phyloP scores from a whole-genome alignment of 1,140 invertebrate species.

The Trachymyrmex cornetzi region DNA sequence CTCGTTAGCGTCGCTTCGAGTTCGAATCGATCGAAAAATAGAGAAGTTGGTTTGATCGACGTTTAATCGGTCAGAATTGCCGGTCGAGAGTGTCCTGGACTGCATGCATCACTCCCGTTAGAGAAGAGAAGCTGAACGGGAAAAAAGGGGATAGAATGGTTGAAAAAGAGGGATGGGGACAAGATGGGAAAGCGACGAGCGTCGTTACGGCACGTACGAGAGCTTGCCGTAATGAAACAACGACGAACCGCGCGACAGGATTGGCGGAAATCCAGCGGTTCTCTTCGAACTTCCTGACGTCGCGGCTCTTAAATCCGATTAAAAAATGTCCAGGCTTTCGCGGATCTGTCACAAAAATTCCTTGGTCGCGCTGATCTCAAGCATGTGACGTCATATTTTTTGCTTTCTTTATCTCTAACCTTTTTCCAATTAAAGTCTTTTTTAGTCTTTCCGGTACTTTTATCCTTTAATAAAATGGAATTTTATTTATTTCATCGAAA shows the following conservation, averaged over 20 bases:
- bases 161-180: constrained; percentile 57
- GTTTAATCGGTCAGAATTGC: constrained; percentile 72
- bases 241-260: constrained; percentile 73
- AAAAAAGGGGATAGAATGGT: not conserved
- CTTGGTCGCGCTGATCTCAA: constrained; percentile 12
- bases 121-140: constrained; percentile 64
- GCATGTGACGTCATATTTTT: constrained; percentile 1
- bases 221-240: constrained; percentile 79
- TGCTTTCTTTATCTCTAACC: not conserved
- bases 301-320: constrained; percentile 67
- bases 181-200: constrained; percentile 19
- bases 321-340: constrained; percentile 43
- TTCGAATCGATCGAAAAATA: constrained; percentile 51
- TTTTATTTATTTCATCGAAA: constrained; percentile 3
- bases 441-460: not conserved
- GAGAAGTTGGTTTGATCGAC: constrained; percentile 61
- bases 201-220: constrained; percentile 66
- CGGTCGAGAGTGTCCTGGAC: constrained; percentile 61
- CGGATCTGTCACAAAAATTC: constrained; percentile 39
- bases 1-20: constrained; percentile 64
- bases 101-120: constrained; percentile 70
- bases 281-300: constrained; percentile 58
- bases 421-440: not conserved
- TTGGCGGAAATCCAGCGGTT: constrained; percentile 80
- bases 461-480: not conserved